Base-by-base conservation (phyloP, 1,140 invertebrate species). In the Drosophila prosaltans region DNA sequence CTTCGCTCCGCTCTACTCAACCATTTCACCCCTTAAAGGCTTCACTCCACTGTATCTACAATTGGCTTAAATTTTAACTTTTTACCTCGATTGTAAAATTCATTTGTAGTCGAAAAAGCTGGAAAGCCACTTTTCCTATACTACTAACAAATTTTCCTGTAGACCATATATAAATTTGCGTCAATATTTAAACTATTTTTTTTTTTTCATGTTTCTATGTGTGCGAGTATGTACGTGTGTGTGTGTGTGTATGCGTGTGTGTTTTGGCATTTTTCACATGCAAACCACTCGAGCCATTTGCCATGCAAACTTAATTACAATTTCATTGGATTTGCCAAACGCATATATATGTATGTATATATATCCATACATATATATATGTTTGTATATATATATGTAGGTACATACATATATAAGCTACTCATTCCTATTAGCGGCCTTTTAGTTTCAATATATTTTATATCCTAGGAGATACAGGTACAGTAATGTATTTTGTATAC, bases 281-380 rank as follows among this genome's bases (percentile, higher is more conserved):
- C 55, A 72, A 72, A 67, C 83, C 79, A 82, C 82, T 82, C 72
- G 80, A 88, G 76, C 80, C 76, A 86, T 86, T 86, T 88, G 69
- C 28, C 58, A 88, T 86, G 83, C 83, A 86, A 86, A 86, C 76
- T 83, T 88, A 88, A 86, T 86, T 86, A 89, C 65, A 70, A 72
- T 86, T 86, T 89, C 68, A 86, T 88, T 88, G 64, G 65, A 67
- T 72, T 86, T 80, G 67, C 68, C 57, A 32, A 72, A 48, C 60
- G 28, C 77, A 69, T 76, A 54, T 48, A 63, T 32, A 51, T 26
- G 0, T 40, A 5, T 4, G 4, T 72, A 55, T 72, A 57, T 57
- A 51, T 51, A 58, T 40, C 16, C 41, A 21, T 28, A 39, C 11
- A 67, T 66, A 68, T 84, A 84, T 69, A n/a, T 40, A 59, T 43